Percentiles rank a stretch among this genome's conserved stretches.
These are phyloP conservation scores for Furcula furcula DNA, from an alignment of 2,888 invertebrate species.

Conservation along the genomic window DNA sequence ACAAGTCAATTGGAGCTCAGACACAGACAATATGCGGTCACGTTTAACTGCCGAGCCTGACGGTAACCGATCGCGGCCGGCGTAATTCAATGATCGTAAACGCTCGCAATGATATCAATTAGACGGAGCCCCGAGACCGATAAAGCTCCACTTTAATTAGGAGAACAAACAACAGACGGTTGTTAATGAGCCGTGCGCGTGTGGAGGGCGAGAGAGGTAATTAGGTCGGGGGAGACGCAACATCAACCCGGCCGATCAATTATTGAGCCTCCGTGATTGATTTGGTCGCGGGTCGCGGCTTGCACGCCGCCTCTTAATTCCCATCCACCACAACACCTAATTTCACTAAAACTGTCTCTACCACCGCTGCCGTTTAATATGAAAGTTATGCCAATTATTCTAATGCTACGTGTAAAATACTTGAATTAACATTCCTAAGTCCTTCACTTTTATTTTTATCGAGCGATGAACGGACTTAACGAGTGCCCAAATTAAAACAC, in stretches of 20 bases:
- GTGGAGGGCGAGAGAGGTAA: slow-evolving; percentile 73
- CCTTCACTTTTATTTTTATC: neutral
- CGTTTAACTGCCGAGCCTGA: slow-evolving; percentile 69
- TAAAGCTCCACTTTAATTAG: slow-evolving; percentile 81
- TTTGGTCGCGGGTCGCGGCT: slow-evolving; percentile 43
- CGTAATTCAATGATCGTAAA: slow-evolving; percentile 80
- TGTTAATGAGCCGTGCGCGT: slow-evolving; percentile 77
- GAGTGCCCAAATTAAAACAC: slow-evolving; percentile 12
- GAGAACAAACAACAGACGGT: slow-evolving; percentile 80
- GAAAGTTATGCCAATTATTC: slow-evolving; percentile 6
- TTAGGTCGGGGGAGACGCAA: slow-evolving; percentile 64
- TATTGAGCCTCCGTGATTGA: slow-evolving; percentile 74
- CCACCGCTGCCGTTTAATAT: slow-evolving; percentile 12
- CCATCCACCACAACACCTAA: slow-evolving; percentile 26
- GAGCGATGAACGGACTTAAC: neutral
- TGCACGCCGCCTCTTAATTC: slow-evolving; percentile 39
- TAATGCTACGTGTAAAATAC: slow-evolving; percentile 2
- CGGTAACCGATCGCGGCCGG: slow-evolving; percentile 69
- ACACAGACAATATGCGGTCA: slow-evolving; percentile 76
- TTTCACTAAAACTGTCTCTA: slow-evolving; percentile 27
- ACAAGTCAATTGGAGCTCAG: slow-evolving; percentile 73
- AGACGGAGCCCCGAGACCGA: slow-evolving; percentile 72
- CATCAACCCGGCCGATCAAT: slow-evolving; percentile 63
- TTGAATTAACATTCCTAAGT: neutral
- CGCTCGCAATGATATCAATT: slow-evolving; percentile 80